Evolutionary conservation across 1,140 invertebrate genomes (phyloP), one percentile per base, ranked within the genome.

Genomic region (Homarus americanus): DNA sequence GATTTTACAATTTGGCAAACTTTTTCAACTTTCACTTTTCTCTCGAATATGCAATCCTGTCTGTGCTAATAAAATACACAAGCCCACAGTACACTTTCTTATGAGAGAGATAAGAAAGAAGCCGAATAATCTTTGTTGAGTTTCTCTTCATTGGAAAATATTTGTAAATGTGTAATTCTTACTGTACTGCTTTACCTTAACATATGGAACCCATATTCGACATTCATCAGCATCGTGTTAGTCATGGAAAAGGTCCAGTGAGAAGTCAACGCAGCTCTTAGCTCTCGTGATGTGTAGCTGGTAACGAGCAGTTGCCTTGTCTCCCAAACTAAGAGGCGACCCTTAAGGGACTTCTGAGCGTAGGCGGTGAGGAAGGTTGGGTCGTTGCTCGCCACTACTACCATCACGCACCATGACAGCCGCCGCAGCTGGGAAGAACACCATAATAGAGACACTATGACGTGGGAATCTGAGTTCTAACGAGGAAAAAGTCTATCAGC

Each of bases 351-450:
- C 63, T 5, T 4, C n/a, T 69, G 5, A 12, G 63, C 63, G 63
- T 32, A 69, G n/a, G 63, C 28, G n/a, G 63, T 0, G n/a, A 69
- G 63, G 63, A 69, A 69, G 3, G n/a, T 28, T 28, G 24, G 4
- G 63, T 69, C 63, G 63, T 69, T 28, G 63, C 63, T 69, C 63
- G 12, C 63, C 63, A 69, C n/a, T 12, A 69, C n/a, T 28, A 69
- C n/a, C n/a, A 28, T 69, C 63, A 32, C n/a, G 28, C 63, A 69
- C 2, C 63, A 32, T 32, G 63, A 69, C 63, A 32, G 7, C 63
- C 32, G 63, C 5, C 63, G n/a, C n/a, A 69, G n/a, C 63, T 69
- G 63, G 2, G 17, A 2, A 5, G 5, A 28, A 24, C 28, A 69
- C 5, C n/a, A 32, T 34, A 10, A 28, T 32, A 3, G 24, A 24